Evolutionary conservation across 2,888 invertebrate genomes (phyloP).

Genomic region (Uloborus plumipes): DNA sequence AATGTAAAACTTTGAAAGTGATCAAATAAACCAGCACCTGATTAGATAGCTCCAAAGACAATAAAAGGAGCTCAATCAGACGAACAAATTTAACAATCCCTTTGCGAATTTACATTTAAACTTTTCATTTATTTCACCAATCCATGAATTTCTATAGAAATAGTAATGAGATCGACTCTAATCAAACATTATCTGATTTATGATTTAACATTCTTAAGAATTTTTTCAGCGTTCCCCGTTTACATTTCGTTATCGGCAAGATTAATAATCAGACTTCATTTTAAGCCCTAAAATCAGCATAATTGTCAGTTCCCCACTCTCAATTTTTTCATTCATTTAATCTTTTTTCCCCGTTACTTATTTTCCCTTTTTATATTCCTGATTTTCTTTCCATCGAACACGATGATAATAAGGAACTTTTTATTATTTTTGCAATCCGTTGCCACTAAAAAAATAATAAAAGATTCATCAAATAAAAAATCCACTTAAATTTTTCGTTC

Average conservation of each 20-base stretch:
- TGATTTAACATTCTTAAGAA: slow-evolving; percentile 38
- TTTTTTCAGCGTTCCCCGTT: slow-evolving; percentile 24
- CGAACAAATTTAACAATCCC: slow-evolving; percentile 24
- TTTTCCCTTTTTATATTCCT: slow-evolving; percentile 3
- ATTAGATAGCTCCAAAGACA: too few relatives aligned
- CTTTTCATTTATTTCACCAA: slow-evolving; percentile 10
- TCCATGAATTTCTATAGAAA: slow-evolving; percentile 8
- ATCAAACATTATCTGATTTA: slow-evolving; percentile 60
- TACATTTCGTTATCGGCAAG: slow-evolving; percentile 52
- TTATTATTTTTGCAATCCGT: slow-evolving; percentile 12
- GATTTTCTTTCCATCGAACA: not conserved
- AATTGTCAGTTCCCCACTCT: slow-evolving; percentile 30
- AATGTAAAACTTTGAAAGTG: too few relatives aligned
- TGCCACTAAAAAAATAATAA: too few relatives aligned
- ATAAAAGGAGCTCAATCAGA: not conserved
- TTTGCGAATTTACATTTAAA: slow-evolving; percentile 24
- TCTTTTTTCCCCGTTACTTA: slow-evolving; percentile 18
- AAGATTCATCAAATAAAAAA: slow-evolving; percentile 5
- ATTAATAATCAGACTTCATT: slow-evolving; percentile 60
- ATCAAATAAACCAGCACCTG: too few relatives aligned
- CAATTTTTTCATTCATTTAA: slow-evolving; percentile 4
- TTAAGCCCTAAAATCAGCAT: slow-evolving; percentile 60
- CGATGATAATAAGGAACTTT: slow-evolving; percentile 51
- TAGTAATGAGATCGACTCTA: slow-evolving; percentile 36
- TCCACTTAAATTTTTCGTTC: slow-evolving; percentile 61